Evolutionary conservation across 2,888 invertebrate species (phyloP).

Genomic region (Trissolcus japonicus): DNA sequence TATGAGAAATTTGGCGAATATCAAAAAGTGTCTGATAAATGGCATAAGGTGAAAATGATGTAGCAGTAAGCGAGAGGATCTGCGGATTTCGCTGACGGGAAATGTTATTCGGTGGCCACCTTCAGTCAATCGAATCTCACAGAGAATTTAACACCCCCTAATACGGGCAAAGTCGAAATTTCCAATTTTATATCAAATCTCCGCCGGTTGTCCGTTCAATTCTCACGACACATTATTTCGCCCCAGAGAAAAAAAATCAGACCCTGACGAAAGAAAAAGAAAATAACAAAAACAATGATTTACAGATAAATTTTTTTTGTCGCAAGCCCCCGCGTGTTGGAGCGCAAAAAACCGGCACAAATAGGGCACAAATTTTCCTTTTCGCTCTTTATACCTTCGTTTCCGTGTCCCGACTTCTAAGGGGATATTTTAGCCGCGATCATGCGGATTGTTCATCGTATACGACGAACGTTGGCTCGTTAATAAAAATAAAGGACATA

Average conservation of each 20-base stretch:
- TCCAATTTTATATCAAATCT: conserved; percentile 73
- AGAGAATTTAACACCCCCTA: conserved; percentile 74
- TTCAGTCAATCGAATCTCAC: conserved; percentile 75
- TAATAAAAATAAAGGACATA: conserved; percentile 61
- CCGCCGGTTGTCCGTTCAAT: conserved; percentile 65
- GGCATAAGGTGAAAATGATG: conserved; percentile 49
- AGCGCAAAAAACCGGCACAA: conserved; percentile 25
- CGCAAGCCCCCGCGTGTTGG: background rate
- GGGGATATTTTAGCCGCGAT: conserved; percentile 57
- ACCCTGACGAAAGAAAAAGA: conserved; percentile 17
- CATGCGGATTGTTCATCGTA: conserved; percentile 57
- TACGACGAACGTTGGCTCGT: conserved; percentile 60
- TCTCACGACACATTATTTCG: conserved; percentile 44
- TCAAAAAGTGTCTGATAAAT: conserved; percentile 44
- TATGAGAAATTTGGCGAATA: conserved; percentile 6
- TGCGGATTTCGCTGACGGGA: conserved; percentile 69
- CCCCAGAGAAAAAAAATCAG: conserved; percentile 24
- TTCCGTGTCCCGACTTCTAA: conserved; percentile 54
- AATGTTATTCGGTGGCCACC: conserved; percentile 66
- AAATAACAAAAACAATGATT: conserved; percentile 20
- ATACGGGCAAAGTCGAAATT: conserved; percentile 66
- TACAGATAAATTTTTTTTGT: background rate
- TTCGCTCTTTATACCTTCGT: conserved; percentile 49
- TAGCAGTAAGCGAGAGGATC: conserved; percentile 54
- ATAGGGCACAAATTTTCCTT: conserved; percentile 49